These are phyloP conservation scores for Dynastes tityus DNA, from an alignment of 2,888 invertebrate species.

Conservation along the genomic window DNA sequence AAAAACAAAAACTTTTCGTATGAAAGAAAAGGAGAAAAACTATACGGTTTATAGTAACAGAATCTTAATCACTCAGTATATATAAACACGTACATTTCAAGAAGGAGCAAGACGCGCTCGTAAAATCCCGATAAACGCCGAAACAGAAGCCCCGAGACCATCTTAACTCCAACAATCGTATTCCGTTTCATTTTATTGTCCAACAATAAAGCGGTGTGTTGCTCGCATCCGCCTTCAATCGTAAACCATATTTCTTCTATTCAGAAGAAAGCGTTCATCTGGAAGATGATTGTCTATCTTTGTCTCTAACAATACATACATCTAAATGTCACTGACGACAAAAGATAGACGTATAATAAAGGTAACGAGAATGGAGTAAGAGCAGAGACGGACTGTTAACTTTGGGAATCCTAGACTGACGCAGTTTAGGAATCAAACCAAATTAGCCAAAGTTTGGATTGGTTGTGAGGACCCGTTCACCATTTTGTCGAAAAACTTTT, in stretches of 20 bases:
- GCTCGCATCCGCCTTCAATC: conserved; percentile 2
- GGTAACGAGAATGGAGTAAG: too few relatives aligned
- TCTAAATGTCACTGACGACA: not conserved
- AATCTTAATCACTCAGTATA: not conserved
- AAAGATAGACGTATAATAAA: not conserved
- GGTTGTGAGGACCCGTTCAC: too few relatives aligned
- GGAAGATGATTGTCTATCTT: too few relatives aligned
- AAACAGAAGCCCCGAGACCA: not conserved
- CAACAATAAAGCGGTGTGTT: conserved; percentile 2
- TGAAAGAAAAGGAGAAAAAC: too few relatives aligned
- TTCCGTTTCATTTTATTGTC: conserved; percentile 8
- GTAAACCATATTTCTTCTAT: conserved; percentile 1
- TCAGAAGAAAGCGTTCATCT: too few relatives aligned
- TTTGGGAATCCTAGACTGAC: not conserved
- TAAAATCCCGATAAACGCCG: conserved; percentile 2
- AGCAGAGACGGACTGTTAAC: not conserved
- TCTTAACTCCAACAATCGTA: not conserved
- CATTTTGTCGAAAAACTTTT: too few relatives aligned
- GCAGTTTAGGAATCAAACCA: too few relatives aligned
- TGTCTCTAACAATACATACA: too few relatives aligned
- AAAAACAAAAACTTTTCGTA: too few relatives aligned
- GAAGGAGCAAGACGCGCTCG: not conserved
- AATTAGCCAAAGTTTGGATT: too few relatives aligned
- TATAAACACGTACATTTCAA: not conserved
- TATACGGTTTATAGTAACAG: too few relatives aligned